These are phyloP conservation scores for Hippocampus zosterae DNA, from an alignment of 2,113 vertebrate species.

Conservation along the genomic window DNA sequence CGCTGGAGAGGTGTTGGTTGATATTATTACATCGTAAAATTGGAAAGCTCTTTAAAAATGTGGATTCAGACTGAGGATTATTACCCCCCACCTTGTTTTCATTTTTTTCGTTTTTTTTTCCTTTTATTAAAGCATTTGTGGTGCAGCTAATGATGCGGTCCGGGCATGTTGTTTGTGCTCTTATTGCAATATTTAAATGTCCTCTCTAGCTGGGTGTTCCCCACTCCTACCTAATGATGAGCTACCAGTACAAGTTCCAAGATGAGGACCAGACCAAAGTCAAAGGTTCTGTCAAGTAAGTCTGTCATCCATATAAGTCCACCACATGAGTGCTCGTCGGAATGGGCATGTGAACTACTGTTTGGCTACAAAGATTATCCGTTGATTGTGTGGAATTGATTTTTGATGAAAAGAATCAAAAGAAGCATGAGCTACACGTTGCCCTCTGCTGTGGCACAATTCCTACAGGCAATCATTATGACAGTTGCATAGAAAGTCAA, in stretches of 20 bases:
- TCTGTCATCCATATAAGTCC: not conserved
- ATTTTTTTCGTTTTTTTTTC: not conserved
- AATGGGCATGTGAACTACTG: not conserved
- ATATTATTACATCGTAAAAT: constrained; percentile 1
- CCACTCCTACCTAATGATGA: constrained; percentile 92
- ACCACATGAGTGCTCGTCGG: not conserved
- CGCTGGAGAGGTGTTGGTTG: not conserved
- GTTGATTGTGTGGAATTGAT: not conserved
- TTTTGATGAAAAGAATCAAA: not conserved
- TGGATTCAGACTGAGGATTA: not conserved
- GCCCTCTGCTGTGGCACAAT: not conserved
- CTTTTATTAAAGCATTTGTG: not conserved
- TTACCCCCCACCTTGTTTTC: not conserved
- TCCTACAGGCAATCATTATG: not conserved
- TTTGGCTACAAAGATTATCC: not conserved
- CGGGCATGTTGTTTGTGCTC: not conserved
- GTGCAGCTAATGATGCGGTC: not conserved
- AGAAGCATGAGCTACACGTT: not conserved
- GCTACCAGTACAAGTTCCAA: constrained; percentile 97
- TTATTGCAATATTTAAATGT: not conserved
- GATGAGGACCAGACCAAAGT: constrained; percentile 94
- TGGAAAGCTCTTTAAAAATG: not conserved
- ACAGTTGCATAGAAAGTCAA: not conserved
- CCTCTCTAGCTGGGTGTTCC: constrained; percentile 84
- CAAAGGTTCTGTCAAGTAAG: constrained; percentile 93